A percentile compares a stretch with the other conserved stretches of the same genome.
phyloP scores from a whole-genome alignment of 1,140 invertebrate species.

The Apis cerana region DNA sequence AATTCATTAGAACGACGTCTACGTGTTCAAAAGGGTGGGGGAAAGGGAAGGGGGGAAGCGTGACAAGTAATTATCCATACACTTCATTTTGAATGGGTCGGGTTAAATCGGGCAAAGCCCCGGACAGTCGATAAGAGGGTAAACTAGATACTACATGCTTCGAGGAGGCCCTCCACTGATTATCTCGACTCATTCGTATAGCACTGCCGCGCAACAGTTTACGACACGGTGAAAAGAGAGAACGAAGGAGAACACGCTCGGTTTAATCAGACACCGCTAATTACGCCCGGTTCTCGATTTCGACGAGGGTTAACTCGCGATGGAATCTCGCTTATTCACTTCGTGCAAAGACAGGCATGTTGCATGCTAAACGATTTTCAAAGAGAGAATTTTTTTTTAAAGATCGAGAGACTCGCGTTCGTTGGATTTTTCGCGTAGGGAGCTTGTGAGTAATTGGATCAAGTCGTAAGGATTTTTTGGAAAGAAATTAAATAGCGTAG shows the following conservation, averaged over 20 bases:
- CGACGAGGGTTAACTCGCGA: neutral
- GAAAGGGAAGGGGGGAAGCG: neutral
- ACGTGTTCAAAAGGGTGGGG: neutral
- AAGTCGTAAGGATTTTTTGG: no score
- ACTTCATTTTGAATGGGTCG: constrained; percentile 40
- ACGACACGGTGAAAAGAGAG: neutral
- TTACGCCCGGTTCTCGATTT: neutral
- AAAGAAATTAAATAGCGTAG: no score
- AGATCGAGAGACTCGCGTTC: no score
- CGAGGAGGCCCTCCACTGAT: constrained; percentile 39
- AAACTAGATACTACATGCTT: constrained; percentile 41
- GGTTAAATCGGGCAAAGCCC: constrained; percentile 38
- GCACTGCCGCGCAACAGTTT: constrained; percentile 34
- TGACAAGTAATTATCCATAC: constrained; percentile 46
- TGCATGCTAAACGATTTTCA: no score
- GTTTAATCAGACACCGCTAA: neutral
- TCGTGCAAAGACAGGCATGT: no score
- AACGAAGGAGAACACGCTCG: no score
- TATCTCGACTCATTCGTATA: constrained; percentile 42
- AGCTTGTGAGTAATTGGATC: no score
- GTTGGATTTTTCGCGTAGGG: no score
- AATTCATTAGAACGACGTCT: constrained; percentile 22
- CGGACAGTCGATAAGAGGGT: constrained; percentile 50
- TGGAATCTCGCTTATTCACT: no score
- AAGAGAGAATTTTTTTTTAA: no score